These are phyloP conservation scores for Hypena proboscidalis DNA, from an alignment of 2,888 invertebrate species.

Conservation along the genomic window DNA sequence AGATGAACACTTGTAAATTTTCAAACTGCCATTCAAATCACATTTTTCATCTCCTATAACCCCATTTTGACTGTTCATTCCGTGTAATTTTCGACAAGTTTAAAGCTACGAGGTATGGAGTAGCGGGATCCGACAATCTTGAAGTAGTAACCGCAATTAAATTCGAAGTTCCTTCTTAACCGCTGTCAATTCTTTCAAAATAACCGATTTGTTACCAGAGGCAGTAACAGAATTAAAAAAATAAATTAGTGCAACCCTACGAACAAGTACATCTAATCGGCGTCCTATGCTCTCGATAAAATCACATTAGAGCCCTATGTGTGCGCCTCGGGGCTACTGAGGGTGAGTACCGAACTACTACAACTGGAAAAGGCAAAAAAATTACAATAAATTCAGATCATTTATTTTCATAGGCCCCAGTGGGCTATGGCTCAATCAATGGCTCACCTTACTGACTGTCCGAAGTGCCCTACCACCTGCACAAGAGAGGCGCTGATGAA, in stretches of 20 bases:
- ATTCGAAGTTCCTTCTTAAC: constrained; percentile 2
- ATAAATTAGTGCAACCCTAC: constrained; percentile 54
- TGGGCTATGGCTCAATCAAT: too few relatives aligned
- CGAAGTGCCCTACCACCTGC: too few relatives aligned
- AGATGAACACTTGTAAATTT: too few relatives aligned
- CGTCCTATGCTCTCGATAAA: constrained; percentile 74
- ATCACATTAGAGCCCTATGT: constrained; percentile 76
- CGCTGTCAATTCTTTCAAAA: constrained; percentile 14
- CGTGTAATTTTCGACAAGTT: too few relatives aligned
- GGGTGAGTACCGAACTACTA: constrained; percentile 37
- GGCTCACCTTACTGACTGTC: too few relatives aligned
- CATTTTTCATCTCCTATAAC: too few relatives aligned
- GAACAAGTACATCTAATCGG: constrained; percentile 49
- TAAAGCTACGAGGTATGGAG: too few relatives aligned
- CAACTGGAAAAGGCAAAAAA: constrained; percentile 46
- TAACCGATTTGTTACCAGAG: constrained; percentile 40
- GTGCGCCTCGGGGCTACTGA: constrained; percentile 62
- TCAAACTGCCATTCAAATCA: too few relatives aligned
- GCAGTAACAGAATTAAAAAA: constrained; percentile 48
- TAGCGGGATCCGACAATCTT: too few relatives aligned
- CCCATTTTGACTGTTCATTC: too few relatives aligned
- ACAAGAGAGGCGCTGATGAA: too few relatives aligned
- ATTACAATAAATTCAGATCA: neutral
- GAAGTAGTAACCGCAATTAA: neutral
- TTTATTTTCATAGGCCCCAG: too few relatives aligned